Evolutionary conservation across 2,797 vertebrate species (phyloP), one percentile per base, ranked within the genome.

Genomic region (Periophthalmus magnuspinnatus): DNA sequence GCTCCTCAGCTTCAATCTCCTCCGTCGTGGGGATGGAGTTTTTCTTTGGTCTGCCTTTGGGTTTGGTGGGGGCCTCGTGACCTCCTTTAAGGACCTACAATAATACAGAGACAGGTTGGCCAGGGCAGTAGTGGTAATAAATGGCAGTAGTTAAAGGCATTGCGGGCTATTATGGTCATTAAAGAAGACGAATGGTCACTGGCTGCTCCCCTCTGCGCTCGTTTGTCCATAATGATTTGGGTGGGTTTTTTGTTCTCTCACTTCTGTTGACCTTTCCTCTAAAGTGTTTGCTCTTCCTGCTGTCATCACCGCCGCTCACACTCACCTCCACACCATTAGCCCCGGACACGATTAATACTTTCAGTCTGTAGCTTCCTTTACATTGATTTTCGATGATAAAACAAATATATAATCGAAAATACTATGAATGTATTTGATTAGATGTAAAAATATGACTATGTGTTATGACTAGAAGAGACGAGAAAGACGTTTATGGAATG

Each of bases 1-100:
- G 95, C 87, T 99, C 97, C 75, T 99, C 95, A 0, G 97, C 97
- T 88, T 99, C 97, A 0, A 99, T 98, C 79, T 99, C 97, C 89
- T 99, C 97, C 0, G 96, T 98, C 11, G 95, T 96, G 81, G 97
- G 97, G 81, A 99, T 99, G 61, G 97, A 99, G 89, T 99, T 99
- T 87, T 99, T 99, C 93, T 99, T 99, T n/a, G 97, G 97, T 66
- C 97, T 93, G 17, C 97, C 97, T 91, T 99, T 99, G 84, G 97
- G 97, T 84, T 99, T 99, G 0, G 97, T 99, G 14, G 97, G 97
- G 56, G 97, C 97, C 87, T 99, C 97, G 14, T 98, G 97, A 65
- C 97, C 97, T 75, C 97, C 97, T 92, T 99, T 99, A 73, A 99
- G 93, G 76, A 99, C 97, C 97, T 99, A 79, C 2, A 72, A 67